Conservation (phyloP, 2,888 invertebrate species). For the Diabrotica balteata region DNA sequence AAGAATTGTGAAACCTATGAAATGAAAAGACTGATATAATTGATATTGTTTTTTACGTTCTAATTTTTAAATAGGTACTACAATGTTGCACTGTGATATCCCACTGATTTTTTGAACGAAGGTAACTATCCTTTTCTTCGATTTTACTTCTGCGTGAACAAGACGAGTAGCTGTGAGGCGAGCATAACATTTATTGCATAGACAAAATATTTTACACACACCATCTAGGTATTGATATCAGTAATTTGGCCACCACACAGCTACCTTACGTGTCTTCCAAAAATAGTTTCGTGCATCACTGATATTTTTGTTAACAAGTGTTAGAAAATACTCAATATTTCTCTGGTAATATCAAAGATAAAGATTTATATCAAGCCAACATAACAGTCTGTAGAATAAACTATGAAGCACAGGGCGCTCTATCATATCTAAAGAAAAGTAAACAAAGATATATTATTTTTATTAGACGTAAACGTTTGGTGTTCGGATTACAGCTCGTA, state of each 20-base stretch:
- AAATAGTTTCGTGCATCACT: slow-evolving; percentile 4
- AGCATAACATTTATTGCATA: too few relatives aligned
- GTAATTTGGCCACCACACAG: too few relatives aligned
- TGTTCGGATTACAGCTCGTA: too few relatives aligned
- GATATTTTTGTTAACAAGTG: slow-evolving; percentile 1
- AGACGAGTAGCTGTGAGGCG: too few relatives aligned
- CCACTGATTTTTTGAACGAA: slow-evolving; percentile 9
- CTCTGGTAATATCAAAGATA: slow-evolving; percentile 12
- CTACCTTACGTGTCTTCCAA: too few relatives aligned
- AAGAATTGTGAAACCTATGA: slow-evolving; percentile 57
- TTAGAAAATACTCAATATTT: neutral
- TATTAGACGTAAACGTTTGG: too few relatives aligned
- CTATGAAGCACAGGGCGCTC: neutral
- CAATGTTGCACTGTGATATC: slow-evolving; percentile 44
- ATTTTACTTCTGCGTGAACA: slow-evolving; percentile 12
- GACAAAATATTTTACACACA: too few relatives aligned
- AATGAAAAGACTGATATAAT: slow-evolving; percentile 52
- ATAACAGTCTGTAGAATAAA: slow-evolving; percentile 6
- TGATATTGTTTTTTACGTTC: slow-evolving; percentile 51
- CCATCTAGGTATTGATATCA: too few relatives aligned
- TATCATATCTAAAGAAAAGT: too few relatives aligned
- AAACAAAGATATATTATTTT: too few relatives aligned
- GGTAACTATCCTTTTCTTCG: slow-evolving; percentile 8
- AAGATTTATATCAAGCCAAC: slow-evolving; percentile 9
- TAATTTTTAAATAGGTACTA: slow-evolving; percentile 42